Evolutionary conservation across 2,797 vertebrate genomes (phyloP), one percentile per base, ranked within the genome.

Genomic region (Diplodus sargus): DNA sequence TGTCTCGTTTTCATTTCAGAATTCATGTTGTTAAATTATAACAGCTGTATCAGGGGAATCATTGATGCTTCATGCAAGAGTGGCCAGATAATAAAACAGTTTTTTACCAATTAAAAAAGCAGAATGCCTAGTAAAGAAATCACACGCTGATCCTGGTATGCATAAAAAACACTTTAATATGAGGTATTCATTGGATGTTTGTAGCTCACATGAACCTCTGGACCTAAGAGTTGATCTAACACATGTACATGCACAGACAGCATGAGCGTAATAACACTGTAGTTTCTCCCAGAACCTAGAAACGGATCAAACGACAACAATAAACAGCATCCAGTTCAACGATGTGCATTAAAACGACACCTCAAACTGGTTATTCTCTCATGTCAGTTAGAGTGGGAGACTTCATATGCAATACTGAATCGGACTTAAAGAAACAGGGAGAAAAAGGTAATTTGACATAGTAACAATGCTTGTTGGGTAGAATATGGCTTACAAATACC

Each of bases 141-240:
- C 60, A 82, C 34, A 66, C 8, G 34, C 30, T 63, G 7, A 69
- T 30, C 34, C 14, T 64, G 5, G 9, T 73, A 42, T 87, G 85
- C 81, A 82, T 81, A 61, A 83, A 85, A 84, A 83, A 53, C 48
- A 25, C 28, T 92, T 91, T 91, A 93, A 83, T 91, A 42, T 88
- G 92, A 92, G 90, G 92, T 93, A 91, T 93, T 78, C 74, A 80
- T 78, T 85, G 78, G 70, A 86, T 70, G 69, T 85, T 75, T 79
- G 62, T 80, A 88, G 78, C 70, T 74, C 70, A 67, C 75, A 53
- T 81, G 71, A 92, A 92, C 82, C 78, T 85, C 79, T 73, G 20
- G 63, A 86, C 80, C 71, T 67, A 77, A 72, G 49, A 78, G 48
- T 23, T 62, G 52, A 58, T 79, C 14, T 2, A 34, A 87, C 76